Evolutionary conservation across 2,888 invertebrate species (phyloP).

Genomic region (Ephialtes manifestator): DNA sequence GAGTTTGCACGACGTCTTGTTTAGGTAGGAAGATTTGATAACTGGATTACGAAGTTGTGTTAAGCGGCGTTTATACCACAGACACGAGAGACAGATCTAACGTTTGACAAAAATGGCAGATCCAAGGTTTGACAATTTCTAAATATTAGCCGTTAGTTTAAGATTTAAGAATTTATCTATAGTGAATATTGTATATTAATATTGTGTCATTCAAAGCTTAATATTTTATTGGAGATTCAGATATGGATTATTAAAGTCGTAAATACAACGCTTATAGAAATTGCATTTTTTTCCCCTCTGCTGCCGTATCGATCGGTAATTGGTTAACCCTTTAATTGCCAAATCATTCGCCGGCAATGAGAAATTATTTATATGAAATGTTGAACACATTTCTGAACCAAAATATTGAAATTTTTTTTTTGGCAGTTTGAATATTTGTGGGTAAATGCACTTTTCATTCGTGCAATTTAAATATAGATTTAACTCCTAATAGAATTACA

Average conservation of each 20-base stretch:
- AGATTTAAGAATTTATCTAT: slow-evolving; percentile 57
- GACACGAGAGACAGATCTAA: slow-evolving; percentile 13
- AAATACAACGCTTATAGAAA: slow-evolving; percentile 65
- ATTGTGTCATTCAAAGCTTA: slow-evolving; percentile 71
- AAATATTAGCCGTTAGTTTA: slow-evolving; percentile 57
- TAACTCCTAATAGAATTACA: too few relatives aligned
- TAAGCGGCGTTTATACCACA: slow-evolving; percentile 12
- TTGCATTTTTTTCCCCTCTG: slow-evolving; percentile 23
- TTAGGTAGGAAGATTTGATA: slow-evolving; percentile 29
- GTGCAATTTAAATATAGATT: too few relatives aligned
- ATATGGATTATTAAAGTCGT: slow-evolving; percentile 70
- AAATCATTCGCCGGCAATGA: not conserved
- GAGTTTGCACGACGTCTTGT: not conserved
- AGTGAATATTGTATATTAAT: slow-evolving; percentile 72
- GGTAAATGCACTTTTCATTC: too few relatives aligned
- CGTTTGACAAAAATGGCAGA: slow-evolving; percentile 47
- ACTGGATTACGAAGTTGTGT: slow-evolving; percentile 22
- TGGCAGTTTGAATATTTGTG: too few relatives aligned
- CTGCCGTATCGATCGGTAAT: not conserved
- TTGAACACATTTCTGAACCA: too few relatives aligned
- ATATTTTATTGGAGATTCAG: slow-evolving; percentile 72
- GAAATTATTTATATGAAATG: too few relatives aligned
- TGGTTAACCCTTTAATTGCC: not conserved
- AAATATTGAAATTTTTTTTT: too few relatives aligned
- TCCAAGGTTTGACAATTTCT: slow-evolving; percentile 56